A percentile compares a stretch with the other conserved stretches of the same genome.
These are phyloP conservation scores for Dendronephthya gigantea DNA, from an alignment of 64 coral and sea anemone species.

Conservation along the genomic window DNA sequence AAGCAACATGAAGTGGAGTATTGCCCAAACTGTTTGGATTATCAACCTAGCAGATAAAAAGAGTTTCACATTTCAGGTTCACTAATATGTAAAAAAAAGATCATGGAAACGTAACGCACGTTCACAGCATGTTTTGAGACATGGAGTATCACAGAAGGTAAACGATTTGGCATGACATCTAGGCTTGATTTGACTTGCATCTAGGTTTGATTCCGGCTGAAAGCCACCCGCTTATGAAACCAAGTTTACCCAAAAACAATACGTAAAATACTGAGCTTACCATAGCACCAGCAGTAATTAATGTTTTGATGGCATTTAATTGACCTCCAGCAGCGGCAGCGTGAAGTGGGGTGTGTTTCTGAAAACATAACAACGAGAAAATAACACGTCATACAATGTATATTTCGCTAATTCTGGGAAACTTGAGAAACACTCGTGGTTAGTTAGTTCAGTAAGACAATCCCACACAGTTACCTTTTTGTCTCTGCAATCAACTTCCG, in stretches of 20 bases:
- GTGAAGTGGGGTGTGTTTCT: conserved; percentile 89
- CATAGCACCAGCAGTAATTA: conserved; percentile 60
- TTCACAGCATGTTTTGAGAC: too few relatives aligned
- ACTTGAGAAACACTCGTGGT: too few relatives aligned
- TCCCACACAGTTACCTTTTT: conserved; percentile 52
- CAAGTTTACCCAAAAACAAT: background rate
- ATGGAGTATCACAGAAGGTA: too few relatives aligned
- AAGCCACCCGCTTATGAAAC: too few relatives aligned
- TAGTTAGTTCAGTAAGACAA: background rate
- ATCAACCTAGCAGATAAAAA: conserved; percentile 65
- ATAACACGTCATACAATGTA: too few relatives aligned
- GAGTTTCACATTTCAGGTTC: too few relatives aligned
- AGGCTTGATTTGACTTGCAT: too few relatives aligned
- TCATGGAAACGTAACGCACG: too few relatives aligned
- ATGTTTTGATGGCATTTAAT: conserved; percentile 50
- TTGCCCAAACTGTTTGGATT: conserved; percentile 61
- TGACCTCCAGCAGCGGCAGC: conserved; percentile 84
- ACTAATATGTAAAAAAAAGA: too few relatives aligned
- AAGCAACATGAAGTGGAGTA: conserved; percentile 88
- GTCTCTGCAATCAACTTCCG: conserved; percentile 72
- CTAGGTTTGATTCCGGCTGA: too few relatives aligned
- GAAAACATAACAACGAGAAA: background rate
- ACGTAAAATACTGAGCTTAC: conserved; percentile 1
- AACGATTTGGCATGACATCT: too few relatives aligned
- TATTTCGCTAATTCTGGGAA: too few relatives aligned